Evolutionary conservation across 2,113 vertebrate species (phyloP), one percentile per base, ranked within the genome.

Genomic region (Chionomys nivalis): DNA sequence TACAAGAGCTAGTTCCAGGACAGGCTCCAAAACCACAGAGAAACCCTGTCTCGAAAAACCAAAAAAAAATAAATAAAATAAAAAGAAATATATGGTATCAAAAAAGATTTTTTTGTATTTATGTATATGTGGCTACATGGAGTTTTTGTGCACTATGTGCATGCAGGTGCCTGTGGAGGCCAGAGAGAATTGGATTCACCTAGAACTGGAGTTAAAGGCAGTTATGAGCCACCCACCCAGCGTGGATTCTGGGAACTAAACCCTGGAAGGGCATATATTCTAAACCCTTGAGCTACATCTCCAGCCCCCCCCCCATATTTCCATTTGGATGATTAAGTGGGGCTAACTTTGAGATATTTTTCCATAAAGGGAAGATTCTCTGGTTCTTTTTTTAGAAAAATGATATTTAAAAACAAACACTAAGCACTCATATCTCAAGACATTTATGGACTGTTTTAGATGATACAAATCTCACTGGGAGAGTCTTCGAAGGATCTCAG

Each of bases 321-420:
- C 78, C 36, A 39, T 68, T 96, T 96, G 16, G 36, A 55, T 68
- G 70, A 73, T 91, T 92, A 95, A 61, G 33, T 88, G 31, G 23
- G 47, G 42, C 88, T 78, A 55, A 24, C 58, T 87, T 91, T 95
- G 87, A 93, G 31, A 95, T 88, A 90, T 85, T 96, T 44, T 65
- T 36, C 85, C 93, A 92, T 19, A 86, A 94, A 95, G n/a, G 42
- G 77, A 82, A 70, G 63, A 6, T 94, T 85, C 13, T 92, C 4
- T 44, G 31, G 8, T 68, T 76, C 24, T 66, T 86, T 93, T 26
- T 93, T 26, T 72, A 78, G 72, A 39, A 89, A 97, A 92, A 77
- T 90, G 63, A 92, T 95, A 85, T 47, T 96, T 94, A 78, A 91
- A 96, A 95, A 77, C 49, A 94, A 88, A 75, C n/a, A 86, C 44